phyloP scores from a whole-genome alignment of 2,888 invertebrate genomes.

The Prosapia bicincta region DNA sequence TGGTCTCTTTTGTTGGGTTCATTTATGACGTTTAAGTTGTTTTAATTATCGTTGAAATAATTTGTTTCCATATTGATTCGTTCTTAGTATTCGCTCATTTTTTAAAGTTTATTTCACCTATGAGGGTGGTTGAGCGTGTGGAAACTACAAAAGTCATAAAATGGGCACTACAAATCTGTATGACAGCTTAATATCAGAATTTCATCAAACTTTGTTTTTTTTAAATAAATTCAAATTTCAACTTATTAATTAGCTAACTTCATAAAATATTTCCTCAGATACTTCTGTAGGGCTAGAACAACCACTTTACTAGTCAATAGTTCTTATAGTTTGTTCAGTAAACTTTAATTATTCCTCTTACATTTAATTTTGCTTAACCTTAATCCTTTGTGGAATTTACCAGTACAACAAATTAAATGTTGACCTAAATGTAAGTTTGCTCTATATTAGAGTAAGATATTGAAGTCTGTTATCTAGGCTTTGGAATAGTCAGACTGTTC shows the following conservation, averaged over 20 bases:
- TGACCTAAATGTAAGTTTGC: background rate
- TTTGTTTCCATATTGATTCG: constrained; percentile 21
- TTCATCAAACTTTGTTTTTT: too few species aligned
- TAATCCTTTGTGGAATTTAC: too few species aligned
- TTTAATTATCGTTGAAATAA: constrained; percentile 35
- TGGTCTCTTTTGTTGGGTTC: constrained; percentile 33
- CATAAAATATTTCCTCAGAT: too few species aligned
- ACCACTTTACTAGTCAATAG: background rate
- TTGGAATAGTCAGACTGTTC: too few species aligned
- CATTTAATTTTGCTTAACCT: too few species aligned
- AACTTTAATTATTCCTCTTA: too few species aligned
- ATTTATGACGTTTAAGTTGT: constrained; percentile 36
- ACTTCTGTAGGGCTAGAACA: background rate
- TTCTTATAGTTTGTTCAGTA: background rate
- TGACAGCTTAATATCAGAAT: background rate
- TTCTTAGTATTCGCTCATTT: constrained; percentile 9
- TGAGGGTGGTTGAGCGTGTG: constrained; percentile 28
- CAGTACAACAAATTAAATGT: background rate
- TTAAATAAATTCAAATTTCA: too few species aligned
- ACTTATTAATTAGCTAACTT: too few species aligned
- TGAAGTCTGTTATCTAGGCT: background rate
- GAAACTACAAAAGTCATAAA: background rate
- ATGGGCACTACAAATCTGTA: background rate
- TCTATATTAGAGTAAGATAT: background rate
- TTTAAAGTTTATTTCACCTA: constrained; percentile 31